These are phyloP conservation scores for Polietes domitor DNA, from an alignment of 2,888 invertebrate genomes.

Conservation along the genomic window DNA sequence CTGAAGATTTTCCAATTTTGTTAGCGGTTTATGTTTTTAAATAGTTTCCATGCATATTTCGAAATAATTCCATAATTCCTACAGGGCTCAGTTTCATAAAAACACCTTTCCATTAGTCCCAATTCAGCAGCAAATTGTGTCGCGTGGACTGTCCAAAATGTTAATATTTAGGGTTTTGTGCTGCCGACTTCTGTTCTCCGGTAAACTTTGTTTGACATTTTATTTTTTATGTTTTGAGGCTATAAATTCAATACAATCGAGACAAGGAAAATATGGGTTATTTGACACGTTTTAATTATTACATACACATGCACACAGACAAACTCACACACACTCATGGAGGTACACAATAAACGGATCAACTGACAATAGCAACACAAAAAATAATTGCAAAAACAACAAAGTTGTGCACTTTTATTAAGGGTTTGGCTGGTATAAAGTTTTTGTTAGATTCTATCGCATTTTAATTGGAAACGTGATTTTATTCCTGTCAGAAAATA, in stretches of 20 bases:
- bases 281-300: conserved; percentile 59
- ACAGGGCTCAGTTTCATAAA: no score
- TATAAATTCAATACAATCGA: conserved; percentile 33
- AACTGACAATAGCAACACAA: neutral
- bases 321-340: neutral
- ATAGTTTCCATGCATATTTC: no score
- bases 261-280: conserved; percentile 44
- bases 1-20: no score
- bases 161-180: no score
- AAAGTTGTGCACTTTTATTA: neutral
- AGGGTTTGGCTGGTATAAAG: neutral
- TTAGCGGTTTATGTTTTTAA: no score
- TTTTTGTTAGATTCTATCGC: conserved; percentile 13
- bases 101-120: no score
- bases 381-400: neutral
- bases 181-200: no score
- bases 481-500: conserved; percentile 15
- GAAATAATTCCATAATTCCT: no score
- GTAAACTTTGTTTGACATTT: neutral
- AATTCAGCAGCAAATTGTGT: no score
- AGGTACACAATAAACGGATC: neutral
- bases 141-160: no score
- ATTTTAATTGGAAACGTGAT: conserved; percentile 57
- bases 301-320: neutral
- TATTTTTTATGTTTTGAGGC: conserved; percentile 1